These are phyloP conservation scores for Cryptus armator DNA, from an alignment of 2,888 invertebrate genomes.

Conservation along the genomic window DNA sequence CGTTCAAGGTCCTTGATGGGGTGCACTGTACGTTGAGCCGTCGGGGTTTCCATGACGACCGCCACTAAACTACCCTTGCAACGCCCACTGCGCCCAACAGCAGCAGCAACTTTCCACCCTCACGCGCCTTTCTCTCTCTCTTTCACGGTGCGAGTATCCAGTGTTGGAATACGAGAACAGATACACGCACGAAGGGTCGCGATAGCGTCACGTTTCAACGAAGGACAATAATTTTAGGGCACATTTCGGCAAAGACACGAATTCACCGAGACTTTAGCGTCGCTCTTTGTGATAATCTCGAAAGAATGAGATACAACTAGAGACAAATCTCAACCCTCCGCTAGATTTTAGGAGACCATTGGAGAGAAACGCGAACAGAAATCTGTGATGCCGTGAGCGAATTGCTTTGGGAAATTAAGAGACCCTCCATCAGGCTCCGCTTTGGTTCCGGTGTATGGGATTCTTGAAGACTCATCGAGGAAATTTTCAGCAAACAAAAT, in stretches of 20 bases:
- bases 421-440: conserved; percentile 9
- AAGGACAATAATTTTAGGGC: conserved; percentile 45
- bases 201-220: conserved; percentile 19
- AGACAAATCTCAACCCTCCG: conserved; percentile 36
- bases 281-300: conserved; percentile 39
- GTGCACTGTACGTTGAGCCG: conserved; percentile 82
- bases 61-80: conserved; percentile 84
- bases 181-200: conserved; percentile 3
- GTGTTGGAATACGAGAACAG: conserved; percentile 30
- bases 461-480: conserved; percentile 35
- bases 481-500: conserved; percentile 36
- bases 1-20: conserved; percentile 84
- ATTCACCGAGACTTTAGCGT: conserved; percentile 10
- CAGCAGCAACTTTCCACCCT: conserved; percentile 81
- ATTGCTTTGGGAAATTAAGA: conserved; percentile 53
- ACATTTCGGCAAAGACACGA: conserved; percentile 40
- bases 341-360: conserved; percentile 31
- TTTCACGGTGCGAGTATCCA: background rate
- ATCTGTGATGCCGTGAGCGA: conserved; percentile 54
- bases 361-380: conserved; percentile 47
- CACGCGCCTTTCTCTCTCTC: conserved; percentile 29
- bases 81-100: conserved; percentile 77
- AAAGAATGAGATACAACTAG: background rate
- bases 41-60: conserved; percentile 85
- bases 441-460: background rate